These are phyloP conservation scores for Grammomys surdaster DNA, from an alignment of 2,113 vertebrate genomes.

Conservation along the genomic window DNA sequence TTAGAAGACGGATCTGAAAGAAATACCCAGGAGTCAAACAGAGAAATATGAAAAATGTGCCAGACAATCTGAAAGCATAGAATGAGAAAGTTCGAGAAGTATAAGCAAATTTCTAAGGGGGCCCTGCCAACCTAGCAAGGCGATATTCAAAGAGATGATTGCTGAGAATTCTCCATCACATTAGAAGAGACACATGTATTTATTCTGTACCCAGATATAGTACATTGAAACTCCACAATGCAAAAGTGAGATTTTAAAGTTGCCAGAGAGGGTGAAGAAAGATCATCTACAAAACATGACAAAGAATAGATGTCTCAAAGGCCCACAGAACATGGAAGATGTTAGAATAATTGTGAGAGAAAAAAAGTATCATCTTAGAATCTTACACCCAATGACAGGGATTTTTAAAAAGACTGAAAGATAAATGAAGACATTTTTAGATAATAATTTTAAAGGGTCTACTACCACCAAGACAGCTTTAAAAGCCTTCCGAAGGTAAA, in stretches of 20 bases:
- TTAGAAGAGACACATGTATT: background rate
- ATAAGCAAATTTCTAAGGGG: background rate
- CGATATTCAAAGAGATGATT: background rate
- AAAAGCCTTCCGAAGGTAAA: background rate
- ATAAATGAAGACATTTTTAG: slow-evolving; percentile 42
- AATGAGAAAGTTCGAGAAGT: background rate
- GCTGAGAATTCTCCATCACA: background rate
- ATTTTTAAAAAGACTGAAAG: background rate
- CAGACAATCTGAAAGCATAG: background rate
- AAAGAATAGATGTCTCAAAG: background rate
- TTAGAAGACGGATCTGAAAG: background rate
- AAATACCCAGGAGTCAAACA: background rate
- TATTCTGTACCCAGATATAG: background rate
- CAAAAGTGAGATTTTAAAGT: slow-evolving; percentile 21
- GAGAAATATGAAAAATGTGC: slow-evolving; percentile 5
- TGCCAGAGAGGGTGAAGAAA: background rate
- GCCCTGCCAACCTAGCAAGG: background rate
- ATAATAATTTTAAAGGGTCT: background rate
- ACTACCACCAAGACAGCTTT: background rate
- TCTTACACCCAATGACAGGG: background rate
- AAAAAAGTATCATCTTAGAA: slow-evolving; percentile 25
- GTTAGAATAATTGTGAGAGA: background rate
- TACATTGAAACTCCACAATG: slow-evolving; percentile 19
- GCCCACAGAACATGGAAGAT: background rate
- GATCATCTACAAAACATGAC: background rate